These are phyloP conservation scores for Rhabdomys dilectus DNA, from an alignment of 2,113 vertebrate genomes.

Conservation along the genomic window DNA sequence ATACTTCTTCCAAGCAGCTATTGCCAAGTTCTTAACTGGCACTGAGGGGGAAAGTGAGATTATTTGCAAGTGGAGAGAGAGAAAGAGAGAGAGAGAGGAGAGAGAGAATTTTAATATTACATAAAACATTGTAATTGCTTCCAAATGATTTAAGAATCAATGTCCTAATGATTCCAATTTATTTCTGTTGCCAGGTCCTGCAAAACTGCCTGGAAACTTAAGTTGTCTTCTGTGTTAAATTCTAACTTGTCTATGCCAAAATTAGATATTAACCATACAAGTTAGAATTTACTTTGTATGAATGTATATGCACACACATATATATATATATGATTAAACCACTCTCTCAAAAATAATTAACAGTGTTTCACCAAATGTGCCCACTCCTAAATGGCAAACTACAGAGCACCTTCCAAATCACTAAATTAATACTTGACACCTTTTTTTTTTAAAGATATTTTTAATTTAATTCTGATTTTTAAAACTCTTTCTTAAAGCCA, in stretches of 20 bases:
- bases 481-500: not conserved
- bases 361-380: conserved; percentile 22
- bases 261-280: conserved; percentile 27
- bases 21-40: conserved; percentile 60
- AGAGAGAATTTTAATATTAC: conserved; percentile 54
- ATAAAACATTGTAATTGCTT: conserved; percentile 53
- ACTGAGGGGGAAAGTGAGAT: not conserved
- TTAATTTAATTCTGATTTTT: not conserved
- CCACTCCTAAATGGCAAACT: not conserved
- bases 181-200: conserved; percentile 54
- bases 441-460: conserved; percentile 19
- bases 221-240: conserved; percentile 40
- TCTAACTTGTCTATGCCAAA: conserved; percentile 36
- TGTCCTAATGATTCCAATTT: conserved; percentile 56
- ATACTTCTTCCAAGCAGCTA: conserved; percentile 55
- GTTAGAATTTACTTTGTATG: not conserved
- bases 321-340: not conserved
- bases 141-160: conserved; percentile 65
- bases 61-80: conserved; percentile 20
- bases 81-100: not conserved
- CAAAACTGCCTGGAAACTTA: conserved; percentile 58
- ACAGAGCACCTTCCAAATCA: conserved; percentile 31
- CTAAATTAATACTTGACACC: not conserved
- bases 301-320: not conserved
- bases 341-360: conserved; percentile 50